Evolutionary conservation across 2,888 invertebrate genomes (phyloP), one percentile per base, ranked within the genome.

Genomic region (Drosophila paramelanica): DNA sequence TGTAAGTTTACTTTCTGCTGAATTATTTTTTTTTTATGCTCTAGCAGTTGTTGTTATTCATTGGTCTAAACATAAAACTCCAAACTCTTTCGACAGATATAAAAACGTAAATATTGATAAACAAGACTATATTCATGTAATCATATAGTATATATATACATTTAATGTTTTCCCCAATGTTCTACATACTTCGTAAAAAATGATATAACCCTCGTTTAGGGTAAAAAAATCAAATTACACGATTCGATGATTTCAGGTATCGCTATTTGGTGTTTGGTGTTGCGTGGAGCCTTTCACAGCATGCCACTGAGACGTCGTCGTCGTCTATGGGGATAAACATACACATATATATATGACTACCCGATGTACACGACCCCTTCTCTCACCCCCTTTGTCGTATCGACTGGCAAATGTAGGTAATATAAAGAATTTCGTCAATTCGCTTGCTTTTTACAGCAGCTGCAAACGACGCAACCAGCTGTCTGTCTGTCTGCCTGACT

Each of bases 201-300:
- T 31, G 17, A 20, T 11, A 60, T 45, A 23, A 39, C 31, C 27
- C 1, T 1, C 17, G 27, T 17, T 14, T 27, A 20, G 33, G 17
- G 25, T 42, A 20, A 49, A 49, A 49, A 89, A 91, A 91, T 91
- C 89, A 90, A 91, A 91, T 91, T 90, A 91, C 83, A 89, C 88
- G 89, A 89, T 82, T 91, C 91, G 90, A 79, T 91, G 91, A 90
- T 90, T 91, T 90, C 87, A 84, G 87, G 84, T 90, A 83, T 87
- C 84, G 86, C 73, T 89, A 70, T 87, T 90, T 77, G 80, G 61
- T 81, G 68, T 77, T 82, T 82, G 75, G 66, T 72, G 66, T 73
- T 72, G 60, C 65, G 13, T 36, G 11, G 14, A 53, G 38, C 43
- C 41, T 60, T 64, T 47, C 56, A 33, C 36, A 17, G 52, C 8